Evolutionary conservation across 2,888 invertebrate genomes (phyloP).

Genomic region (Sphaeridia pumilis): DNA sequence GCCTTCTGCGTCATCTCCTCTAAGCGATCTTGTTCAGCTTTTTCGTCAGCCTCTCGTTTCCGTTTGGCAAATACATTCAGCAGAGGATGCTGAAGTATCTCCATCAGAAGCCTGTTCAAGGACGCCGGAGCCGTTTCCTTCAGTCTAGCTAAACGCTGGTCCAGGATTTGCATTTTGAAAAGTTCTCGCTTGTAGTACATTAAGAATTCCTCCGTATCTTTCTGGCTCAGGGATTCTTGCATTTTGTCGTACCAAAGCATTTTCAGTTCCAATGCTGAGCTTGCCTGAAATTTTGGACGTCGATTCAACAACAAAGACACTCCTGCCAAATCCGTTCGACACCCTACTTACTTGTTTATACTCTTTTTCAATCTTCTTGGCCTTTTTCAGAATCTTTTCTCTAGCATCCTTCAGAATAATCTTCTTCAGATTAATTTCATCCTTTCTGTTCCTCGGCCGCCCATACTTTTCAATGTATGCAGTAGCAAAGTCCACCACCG

Average conservation of each 20-base stretch:
- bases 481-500: constrained; percentile 28
- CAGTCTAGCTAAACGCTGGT: constrained; percentile 51
- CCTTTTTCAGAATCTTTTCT: constrained; percentile 25
- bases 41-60: constrained; percentile 15
- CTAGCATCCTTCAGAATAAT: constrained; percentile 31
- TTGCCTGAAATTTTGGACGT: constrained; percentile 41
- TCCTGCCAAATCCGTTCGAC: no score
- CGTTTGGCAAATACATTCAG: constrained; percentile 29
- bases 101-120: constrained; percentile 24
- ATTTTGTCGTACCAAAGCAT: constrained; percentile 49
- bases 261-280: constrained; percentile 45
- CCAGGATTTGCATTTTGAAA: constrained; percentile 47
- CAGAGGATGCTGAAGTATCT: constrained; percentile 28
- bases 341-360: constrained; percentile 10
- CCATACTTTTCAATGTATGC: constrained; percentile 34
- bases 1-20: constrained; percentile 4
- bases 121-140: constrained; percentile 45
- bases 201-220: constrained; percentile 51
- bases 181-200: constrained; percentile 44
- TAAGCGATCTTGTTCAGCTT: not conserved
- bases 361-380: constrained; percentile 15
- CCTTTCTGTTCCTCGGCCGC: constrained; percentile 21
- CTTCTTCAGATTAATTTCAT: constrained; percentile 31
- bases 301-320: not conserved
- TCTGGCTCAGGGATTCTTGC: constrained; percentile 48